A percentile compares a stretch with the other conserved stretches of the same genome.
Evolutionary conservation across 2,797 vertebrate genomes (phyloP).

Genomic region (Amblyopsis hoosieri): DNA sequence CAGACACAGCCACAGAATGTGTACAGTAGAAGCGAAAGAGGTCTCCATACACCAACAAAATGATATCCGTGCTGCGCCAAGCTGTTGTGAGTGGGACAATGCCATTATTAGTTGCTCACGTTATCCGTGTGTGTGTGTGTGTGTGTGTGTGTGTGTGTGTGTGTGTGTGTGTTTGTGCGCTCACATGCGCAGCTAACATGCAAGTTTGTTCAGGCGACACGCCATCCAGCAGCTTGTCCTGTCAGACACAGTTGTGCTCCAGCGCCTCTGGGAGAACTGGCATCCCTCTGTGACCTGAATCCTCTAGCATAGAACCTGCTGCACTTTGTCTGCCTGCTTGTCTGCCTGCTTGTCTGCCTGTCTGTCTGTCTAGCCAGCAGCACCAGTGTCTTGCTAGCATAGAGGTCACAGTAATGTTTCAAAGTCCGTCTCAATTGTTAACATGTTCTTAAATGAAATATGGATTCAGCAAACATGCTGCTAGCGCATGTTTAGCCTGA

Average conservation of each 20-base stretch:
- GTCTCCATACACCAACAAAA: no score
- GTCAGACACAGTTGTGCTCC: slow-evolving; percentile 34
- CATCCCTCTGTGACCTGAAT: slow-evolving; percentile 27
- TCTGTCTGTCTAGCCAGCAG: background rate
- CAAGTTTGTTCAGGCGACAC: slow-evolving; percentile 7
- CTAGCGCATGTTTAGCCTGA: slow-evolving; percentile 61
- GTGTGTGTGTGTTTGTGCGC: slow-evolving; percentile 2
- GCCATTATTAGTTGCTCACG: background rate
- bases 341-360: background rate
- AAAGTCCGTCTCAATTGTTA: slow-evolving; percentile 3
- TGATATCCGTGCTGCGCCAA: background rate
- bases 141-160: slow-evolving; percentile 11
- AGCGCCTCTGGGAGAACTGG: slow-evolving; percentile 13
- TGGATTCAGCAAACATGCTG: slow-evolving; percentile 67
- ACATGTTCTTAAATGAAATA: slow-evolving; percentile 39
- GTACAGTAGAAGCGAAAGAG: background rate
- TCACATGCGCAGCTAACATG: background rate
- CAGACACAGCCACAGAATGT: background rate
- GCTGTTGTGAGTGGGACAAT: background rate
- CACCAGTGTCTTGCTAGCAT: background rate
- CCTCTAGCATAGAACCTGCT: slow-evolving; percentile 14
- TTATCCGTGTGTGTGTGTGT: background rate
- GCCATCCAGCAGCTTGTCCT: slow-evolving; percentile 38
- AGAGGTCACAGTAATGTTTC: background rate
- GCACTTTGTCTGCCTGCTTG: slow-evolving; percentile 6